These are phyloP conservation scores for Anoplius nigerrimus DNA, from an alignment of 2,888 invertebrate species.

Conservation along the genomic window DNA sequence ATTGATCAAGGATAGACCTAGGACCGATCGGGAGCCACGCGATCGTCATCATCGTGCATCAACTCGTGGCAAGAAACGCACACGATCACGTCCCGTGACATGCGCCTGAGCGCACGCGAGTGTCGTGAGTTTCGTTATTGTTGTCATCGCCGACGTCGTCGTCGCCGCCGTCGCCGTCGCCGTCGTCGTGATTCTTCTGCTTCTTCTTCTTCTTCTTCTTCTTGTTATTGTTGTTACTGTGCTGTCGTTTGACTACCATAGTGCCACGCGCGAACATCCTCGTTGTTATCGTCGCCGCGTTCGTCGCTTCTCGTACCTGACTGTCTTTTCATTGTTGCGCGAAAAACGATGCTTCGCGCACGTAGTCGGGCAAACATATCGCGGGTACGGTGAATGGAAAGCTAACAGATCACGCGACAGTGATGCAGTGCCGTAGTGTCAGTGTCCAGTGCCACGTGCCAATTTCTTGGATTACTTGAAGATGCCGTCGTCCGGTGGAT, in stretches of 20 bases:
- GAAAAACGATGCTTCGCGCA: slow-evolving; percentile 36
- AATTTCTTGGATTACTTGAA: slow-evolving; percentile 73
- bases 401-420: slow-evolving; percentile 68
- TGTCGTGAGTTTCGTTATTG: slow-evolving; percentile 19
- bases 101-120: slow-evolving; percentile 20
- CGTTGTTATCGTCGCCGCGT: neutral
- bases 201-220: neutral
- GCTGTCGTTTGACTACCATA: neutral
- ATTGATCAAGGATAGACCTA: no score
- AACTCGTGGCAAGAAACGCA: slow-evolving; percentile 20
- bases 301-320: neutral
- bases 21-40: neutral
- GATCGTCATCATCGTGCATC: neutral
- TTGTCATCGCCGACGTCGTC: neutral
- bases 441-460: slow-evolving; percentile 72
- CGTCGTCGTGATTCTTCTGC: no score
- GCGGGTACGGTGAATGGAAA: slow-evolving; percentile 63
- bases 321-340: slow-evolving; percentile 8
- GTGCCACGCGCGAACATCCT: no score
- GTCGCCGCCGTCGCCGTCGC: neutral
- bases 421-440: slow-evolving; percentile 73
- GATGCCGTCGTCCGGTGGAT: slow-evolving; percentile 75
- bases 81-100: slow-evolving; percentile 21
- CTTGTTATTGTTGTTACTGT: slow-evolving; percentile 6
- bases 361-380: slow-evolving; percentile 39